Evolutionary conservation across 2,888 invertebrate genomes (phyloP), one percentile per base, ranked within the genome.

Genomic region (Galeruca laticollis): DNA sequence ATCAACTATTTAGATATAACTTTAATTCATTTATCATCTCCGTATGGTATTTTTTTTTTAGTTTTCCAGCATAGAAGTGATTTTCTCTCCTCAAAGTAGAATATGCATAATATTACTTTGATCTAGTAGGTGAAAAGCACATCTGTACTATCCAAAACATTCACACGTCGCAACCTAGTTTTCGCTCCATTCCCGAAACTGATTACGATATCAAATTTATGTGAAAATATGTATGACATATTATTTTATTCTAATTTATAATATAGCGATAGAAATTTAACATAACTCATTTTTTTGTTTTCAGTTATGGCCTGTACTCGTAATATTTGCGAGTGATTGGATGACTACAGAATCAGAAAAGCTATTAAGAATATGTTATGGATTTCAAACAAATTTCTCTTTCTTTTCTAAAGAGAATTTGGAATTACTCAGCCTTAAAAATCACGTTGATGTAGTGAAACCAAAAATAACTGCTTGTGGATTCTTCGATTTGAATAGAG

Each of bases 241-340:
- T 11, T 2, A 11, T 26, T 54, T 11, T n/a, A n/a, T n/a, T n/a
- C n/a, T n/a, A n/a, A 11, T 20, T 26, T 1, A 54, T 3, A 54
- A n/a, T n/a, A n/a, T n/a, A n/a, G n/a, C n/a, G n/a, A 0, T 2
- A 4, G 54, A 21, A 21, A 54, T 54, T 11, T 54, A 60, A 47
- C 2, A 51, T 56, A 47, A 47, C 6, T 13, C 47, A 47, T 1
- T 51, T 20, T 9, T 52, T 21, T 52, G 40, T 37, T 72, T 72
- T 37, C 13, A 72, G 72, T 21, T 66, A 18, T 62, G 56, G 57
- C 69, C 65, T 31, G 15, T 69, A 31, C 33, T 69, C 18, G 52
- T 62, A 2, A 72, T 72, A 47, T 72, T 69, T 31, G 60, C 62
- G 21, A 66, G 66, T n/a, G 72, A 72, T 26, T 69, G 66, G 68